Evolutionary conservation across 1,140 invertebrate genomes (phyloP).

Genomic region (Drosophila pectinifera): DNA sequence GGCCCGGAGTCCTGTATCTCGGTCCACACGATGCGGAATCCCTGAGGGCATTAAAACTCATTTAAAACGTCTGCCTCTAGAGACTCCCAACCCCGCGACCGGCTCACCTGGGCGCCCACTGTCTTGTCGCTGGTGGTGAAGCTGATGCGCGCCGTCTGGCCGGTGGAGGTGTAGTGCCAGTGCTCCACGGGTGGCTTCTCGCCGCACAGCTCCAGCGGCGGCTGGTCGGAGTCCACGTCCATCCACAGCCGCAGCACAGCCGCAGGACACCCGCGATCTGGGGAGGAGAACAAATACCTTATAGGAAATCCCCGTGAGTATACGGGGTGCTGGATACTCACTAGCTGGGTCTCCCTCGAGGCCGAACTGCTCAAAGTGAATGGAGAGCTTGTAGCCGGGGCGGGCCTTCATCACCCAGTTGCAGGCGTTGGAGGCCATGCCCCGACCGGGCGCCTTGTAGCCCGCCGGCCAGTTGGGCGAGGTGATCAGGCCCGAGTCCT

Average conservation of each 20-base stretch:
- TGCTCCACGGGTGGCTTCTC: slow-evolving; percentile 90
- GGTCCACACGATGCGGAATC: slow-evolving; percentile 95
- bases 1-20: slow-evolving; percentile 88
- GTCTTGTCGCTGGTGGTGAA: slow-evolving; percentile 94
- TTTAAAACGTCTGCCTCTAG: background rate
- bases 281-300: background rate
- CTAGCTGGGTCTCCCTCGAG: slow-evolving; percentile 94
- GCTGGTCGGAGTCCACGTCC: slow-evolving; percentile 88
- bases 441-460: slow-evolving; percentile 91
- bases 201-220: slow-evolving; percentile 95
- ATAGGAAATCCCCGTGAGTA: no score
- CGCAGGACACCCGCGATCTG: slow-evolving; percentile 94
- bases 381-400: slow-evolving; percentile 92
- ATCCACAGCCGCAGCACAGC: slow-evolving; percentile 95
- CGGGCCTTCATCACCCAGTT: slow-evolving; percentile 96
- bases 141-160: slow-evolving; percentile 86
- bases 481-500: slow-evolving; percentile 93
- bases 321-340: slow-evolving; percentile 83
- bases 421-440: slow-evolving; percentile 92
- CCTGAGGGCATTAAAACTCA: slow-evolving; percentile 84
- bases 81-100: rapidly evolving
- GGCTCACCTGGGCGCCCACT: slow-evolving; percentile 87
- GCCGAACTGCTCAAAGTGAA: slow-evolving; percentile 94
- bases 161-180: slow-evolving; percentile 93
- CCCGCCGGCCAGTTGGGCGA: slow-evolving; percentile 94